phyloP scores from a whole-genome alignment of 2,888 invertebrate species.

The Hirtodrosophila cameraria region DNA sequence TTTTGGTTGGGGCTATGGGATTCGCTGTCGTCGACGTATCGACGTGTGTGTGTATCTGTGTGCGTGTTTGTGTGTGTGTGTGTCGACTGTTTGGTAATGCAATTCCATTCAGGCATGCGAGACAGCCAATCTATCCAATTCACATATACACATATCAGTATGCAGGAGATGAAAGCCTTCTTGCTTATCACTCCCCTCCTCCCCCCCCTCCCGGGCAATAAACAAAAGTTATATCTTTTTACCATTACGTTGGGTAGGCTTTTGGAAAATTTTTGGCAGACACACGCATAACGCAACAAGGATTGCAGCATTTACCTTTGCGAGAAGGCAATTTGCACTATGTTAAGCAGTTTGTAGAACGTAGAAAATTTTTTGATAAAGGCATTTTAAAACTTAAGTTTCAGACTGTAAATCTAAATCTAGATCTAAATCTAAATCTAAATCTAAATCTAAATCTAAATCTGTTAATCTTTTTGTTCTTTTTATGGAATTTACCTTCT shows the following conservation, averaged over 20 bases:
- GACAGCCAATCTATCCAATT: conserved; percentile 77
- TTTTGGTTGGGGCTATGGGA: conserved; percentile 49
- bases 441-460: too few relatives aligned
- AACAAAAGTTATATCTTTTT: conserved; percentile 73
- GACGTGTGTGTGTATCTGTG: too few relatives aligned
- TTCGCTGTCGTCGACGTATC: conserved; percentile 31
- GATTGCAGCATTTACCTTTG: conserved; percentile 24
- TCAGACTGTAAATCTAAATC: too few relatives aligned
- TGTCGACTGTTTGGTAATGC: conserved; percentile 69
- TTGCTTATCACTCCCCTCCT: conserved; percentile 12
- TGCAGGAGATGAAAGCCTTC: conserved; percentile 70
- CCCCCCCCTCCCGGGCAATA: conserved; percentile 40
- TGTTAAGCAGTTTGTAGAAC: conserved; percentile 1
- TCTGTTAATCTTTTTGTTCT: too few relatives aligned
- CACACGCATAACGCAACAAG: conserved; percentile 23
- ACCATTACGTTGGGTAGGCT: conserved; percentile 57
- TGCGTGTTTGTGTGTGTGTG: too few relatives aligned
- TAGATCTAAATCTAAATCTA: too few relatives aligned
- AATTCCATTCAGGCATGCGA: conserved; percentile 78
- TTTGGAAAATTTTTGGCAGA: conserved; percentile 50
- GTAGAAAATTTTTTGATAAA: too few relatives aligned
- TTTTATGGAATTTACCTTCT: too few relatives aligned
- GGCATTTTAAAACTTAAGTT: too few relatives aligned
- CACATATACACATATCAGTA: conserved; percentile 65
- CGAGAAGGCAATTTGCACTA: not conserved